Conservation (phyloP, 2,888 invertebrate species). For the Drosophila eohydei region DNA sequence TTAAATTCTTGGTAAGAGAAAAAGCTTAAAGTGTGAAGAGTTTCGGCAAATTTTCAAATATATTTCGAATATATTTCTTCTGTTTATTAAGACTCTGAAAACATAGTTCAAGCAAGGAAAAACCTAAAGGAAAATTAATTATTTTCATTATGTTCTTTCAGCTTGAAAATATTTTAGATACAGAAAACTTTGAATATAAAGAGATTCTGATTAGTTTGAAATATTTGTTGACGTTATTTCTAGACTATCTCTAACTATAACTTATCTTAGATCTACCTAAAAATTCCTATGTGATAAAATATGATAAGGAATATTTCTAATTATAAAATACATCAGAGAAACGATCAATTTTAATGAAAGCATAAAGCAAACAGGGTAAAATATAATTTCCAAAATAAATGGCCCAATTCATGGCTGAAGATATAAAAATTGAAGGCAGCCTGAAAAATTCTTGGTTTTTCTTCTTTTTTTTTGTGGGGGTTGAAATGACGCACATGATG, state of each 20-base stretch:
- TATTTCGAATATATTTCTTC: background rate
- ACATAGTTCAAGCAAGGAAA: too few species aligned
- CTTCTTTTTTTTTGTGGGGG: background rate
- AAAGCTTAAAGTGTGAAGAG: background rate
- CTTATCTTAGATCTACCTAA: too few species aligned
- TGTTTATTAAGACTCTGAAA: too few species aligned
- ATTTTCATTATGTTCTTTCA: too few species aligned
- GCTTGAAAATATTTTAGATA: background rate
- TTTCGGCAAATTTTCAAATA: background rate
- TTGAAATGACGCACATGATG: conserved; percentile 17
- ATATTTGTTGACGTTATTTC: too few species aligned
- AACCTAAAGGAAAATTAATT: too few species aligned
- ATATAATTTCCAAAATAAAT: conserved; percentile 1
- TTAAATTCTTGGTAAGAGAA: background rate
- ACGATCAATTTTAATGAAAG: background rate
- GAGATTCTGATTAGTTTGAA: too few species aligned
- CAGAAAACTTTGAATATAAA: background rate
- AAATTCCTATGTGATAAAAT: too few species aligned
- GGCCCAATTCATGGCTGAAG: conserved; percentile 1
- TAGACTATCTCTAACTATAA: too few species aligned
- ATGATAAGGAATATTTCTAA: too few species aligned
- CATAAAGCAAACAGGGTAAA: background rate
- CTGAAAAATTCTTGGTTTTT: background rate
- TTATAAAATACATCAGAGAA: background rate
- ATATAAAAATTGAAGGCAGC: conserved; percentile 9